These are phyloP conservation scores for Pseudomyrmex flavicornis DNA, from an alignment of 1,140 invertebrate genomes.

Conservation along the genomic window DNA sequence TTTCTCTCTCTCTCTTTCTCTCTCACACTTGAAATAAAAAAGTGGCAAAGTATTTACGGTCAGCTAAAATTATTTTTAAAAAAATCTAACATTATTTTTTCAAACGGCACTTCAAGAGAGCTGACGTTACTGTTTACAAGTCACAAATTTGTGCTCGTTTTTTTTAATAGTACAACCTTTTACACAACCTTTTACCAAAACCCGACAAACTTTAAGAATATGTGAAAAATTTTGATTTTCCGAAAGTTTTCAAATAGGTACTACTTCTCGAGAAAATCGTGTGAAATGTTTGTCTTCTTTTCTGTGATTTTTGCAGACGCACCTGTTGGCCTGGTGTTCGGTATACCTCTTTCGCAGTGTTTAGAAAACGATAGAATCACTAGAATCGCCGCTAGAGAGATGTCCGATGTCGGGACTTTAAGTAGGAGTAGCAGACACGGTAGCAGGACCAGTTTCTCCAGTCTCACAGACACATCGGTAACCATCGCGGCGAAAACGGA, in stretches of 20 bases:
- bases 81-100: too few relatives aligned
- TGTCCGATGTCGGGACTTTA: conserved; percentile 78
- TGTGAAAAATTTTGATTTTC: too few relatives aligned
- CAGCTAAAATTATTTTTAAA: too few relatives aligned
- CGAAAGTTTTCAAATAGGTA: too few relatives aligned
- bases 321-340: conserved; percentile 90
- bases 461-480: conserved; percentile 86
- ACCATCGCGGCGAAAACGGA: conserved; percentile 85
- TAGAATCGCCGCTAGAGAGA: conserved; percentile 82
- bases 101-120: too few relatives aligned
- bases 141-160: too few relatives aligned
- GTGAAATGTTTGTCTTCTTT: conserved; percentile 8
- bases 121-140: too few relatives aligned
- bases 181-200: neutral
- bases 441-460: conserved; percentile 90
- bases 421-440: conserved; percentile 85
- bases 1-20: too few relatives aligned
- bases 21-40: too few relatives aligned
- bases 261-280: neutral
- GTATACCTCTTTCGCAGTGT: conserved; percentile 92
- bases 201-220: neutral
- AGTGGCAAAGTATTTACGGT: too few relatives aligned
- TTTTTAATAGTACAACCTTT: too few relatives aligned
- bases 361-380: conserved; percentile 90
- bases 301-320: conserved; percentile 80